Evolutionary conservation across 2,797 vertebrate species (phyloP).

Genomic region (Amniataba percoides): DNA sequence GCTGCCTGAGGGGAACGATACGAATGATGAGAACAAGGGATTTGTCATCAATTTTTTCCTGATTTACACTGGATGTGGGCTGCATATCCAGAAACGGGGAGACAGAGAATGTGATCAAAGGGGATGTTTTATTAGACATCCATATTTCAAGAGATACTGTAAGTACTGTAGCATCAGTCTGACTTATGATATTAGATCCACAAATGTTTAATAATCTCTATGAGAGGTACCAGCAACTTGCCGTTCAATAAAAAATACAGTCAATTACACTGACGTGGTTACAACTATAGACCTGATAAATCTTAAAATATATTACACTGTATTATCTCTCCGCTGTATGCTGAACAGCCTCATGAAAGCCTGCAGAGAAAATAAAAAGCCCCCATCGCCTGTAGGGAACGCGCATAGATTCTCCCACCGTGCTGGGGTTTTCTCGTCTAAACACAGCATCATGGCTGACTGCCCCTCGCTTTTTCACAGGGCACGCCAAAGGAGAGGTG

Average conservation of each 20-base stretch:
- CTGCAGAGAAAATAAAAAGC: conserved; percentile 36
- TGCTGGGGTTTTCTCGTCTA: conserved; percentile 35
- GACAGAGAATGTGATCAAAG: conserved; percentile 35
- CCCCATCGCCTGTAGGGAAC: conserved; percentile 20
- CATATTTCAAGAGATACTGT: conserved; percentile 38
- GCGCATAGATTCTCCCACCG: conserved; percentile 18
- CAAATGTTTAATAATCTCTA: conserved; percentile 31
- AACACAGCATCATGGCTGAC: conserved; percentile 66
- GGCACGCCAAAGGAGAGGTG: conserved; percentile 48
- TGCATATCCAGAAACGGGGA: conserved; percentile 26
- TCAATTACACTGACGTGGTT: conserved; percentile 12
- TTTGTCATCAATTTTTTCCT: conserved; percentile 38
- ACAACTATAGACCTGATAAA: conserved; percentile 20
- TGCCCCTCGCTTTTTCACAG: conserved; percentile 52
- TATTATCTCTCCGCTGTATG: conserved; percentile 10
- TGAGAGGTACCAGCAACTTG: conserved; percentile 19
- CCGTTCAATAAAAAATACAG: conserved; percentile 11
- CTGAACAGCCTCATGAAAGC: conserved; percentile 26
- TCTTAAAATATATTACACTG: conserved; percentile 5
- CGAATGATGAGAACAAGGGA: conserved; percentile 32
- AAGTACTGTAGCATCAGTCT: conserved; percentile 12
- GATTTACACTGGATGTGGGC: conserved; percentile 35
- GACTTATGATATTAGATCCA: conserved; percentile 11
- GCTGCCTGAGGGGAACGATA: conserved; percentile 37
- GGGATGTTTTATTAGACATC: conserved; percentile 41